phyloP scores from a whole-genome alignment of 2,888 invertebrate genomes.

The Mythimna loreyi region DNA sequence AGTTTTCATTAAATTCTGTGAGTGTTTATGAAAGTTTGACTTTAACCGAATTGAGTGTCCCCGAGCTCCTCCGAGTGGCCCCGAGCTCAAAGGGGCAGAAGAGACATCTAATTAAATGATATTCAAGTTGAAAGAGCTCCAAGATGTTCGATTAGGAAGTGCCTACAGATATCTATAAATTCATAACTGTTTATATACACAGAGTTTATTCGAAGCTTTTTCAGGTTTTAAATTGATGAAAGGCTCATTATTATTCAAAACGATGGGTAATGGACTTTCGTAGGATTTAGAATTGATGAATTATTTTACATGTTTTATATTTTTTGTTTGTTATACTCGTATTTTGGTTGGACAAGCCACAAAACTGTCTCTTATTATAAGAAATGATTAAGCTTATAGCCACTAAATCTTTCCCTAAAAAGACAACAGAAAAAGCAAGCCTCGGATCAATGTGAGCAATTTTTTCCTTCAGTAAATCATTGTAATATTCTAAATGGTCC shows the following conservation, averaged over 20 bases:
- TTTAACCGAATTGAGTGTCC: conserved; percentile 40
- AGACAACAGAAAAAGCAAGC: conserved; percentile 18
- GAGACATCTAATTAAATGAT: conserved; percentile 59
- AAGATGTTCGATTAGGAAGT: conserved; percentile 30
- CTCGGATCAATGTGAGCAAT: conserved; percentile 18
- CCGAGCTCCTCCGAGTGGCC: conserved; percentile 7
- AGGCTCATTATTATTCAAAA: conserved; percentile 19
- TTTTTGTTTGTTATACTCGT: not conserved
- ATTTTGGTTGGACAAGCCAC: not conserved
- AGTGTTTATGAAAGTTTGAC: conserved; percentile 65
- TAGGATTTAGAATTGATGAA: not conserved
- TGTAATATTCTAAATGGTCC: conserved; percentile 58
- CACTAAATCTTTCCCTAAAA: conserved; percentile 18
- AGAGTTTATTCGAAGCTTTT: conserved; percentile 2
- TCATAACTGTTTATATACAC: conserved; percentile 19
- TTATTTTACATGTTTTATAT: too few relatives aligned
- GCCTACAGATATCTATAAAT: conserved; percentile 7
- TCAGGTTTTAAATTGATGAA: conserved; percentile 25
- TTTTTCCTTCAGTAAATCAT: conserved; percentile 51
- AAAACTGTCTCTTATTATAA: not conserved
- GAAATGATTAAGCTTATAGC: conserved; percentile 15
- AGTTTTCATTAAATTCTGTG: conserved; percentile 59
- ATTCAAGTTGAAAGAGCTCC: conserved; percentile 45
- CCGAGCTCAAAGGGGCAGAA: conserved; percentile 29
- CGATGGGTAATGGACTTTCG: conserved; percentile 2